phyloP scores from a whole-genome alignment of 2,113 vertebrate species.

The Brachirus orientalis region DNA sequence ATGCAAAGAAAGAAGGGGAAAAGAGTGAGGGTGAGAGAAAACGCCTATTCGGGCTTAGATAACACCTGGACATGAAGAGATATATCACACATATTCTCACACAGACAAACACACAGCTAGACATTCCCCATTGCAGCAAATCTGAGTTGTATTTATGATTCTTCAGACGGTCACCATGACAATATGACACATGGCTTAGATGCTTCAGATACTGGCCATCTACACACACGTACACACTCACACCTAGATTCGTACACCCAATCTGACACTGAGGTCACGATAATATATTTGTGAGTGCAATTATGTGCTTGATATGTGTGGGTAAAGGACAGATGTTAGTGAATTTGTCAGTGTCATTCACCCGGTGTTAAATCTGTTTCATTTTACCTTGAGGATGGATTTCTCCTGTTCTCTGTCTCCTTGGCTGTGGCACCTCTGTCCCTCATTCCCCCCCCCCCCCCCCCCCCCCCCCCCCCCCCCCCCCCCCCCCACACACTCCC shows the following conservation, averaged over 20 bases:
- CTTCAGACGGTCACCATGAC: slow-evolving; percentile 49
- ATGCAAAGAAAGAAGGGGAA: slow-evolving; percentile 9
- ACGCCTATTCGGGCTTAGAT: slow-evolving; percentile 21
- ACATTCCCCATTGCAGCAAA: slow-evolving; percentile 24
- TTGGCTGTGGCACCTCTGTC: slow-evolving; percentile 28
- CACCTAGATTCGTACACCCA: slow-evolving; percentile 13
- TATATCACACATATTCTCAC: slow-evolving; percentile 3
- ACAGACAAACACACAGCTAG: slow-evolving; percentile 8
- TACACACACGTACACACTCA: slow-evolving; percentile 7
- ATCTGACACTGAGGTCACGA: slow-evolving; percentile 33
- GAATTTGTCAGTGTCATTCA: slow-evolving; percentile 32
- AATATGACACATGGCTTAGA: slow-evolving; percentile 32
- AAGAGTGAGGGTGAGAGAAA: slow-evolving; percentile 5
- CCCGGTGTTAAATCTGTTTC: slow-evolving; percentile 26
- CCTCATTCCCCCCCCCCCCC: slow-evolving; percentile 21
- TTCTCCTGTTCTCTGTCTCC: slow-evolving; percentile 30
- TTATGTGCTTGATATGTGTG: slow-evolving; percentile 11
- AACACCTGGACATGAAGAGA: slow-evolving; percentile 32
- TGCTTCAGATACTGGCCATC: slow-evolving; percentile 13
- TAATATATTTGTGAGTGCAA: slow-evolving; percentile 29
- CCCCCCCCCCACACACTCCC: slow-evolving; percentile 13
- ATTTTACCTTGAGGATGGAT: slow-evolving; percentile 43
- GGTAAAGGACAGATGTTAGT: neutral
- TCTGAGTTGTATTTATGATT: slow-evolving; percentile 48
- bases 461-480: too few relatives aligned